Percentiles rank a stretch among this genome's conserved stretches.
Conservation (phyloP, 2,113 vertebrate species). For the Siniperca knerii region DNA sequence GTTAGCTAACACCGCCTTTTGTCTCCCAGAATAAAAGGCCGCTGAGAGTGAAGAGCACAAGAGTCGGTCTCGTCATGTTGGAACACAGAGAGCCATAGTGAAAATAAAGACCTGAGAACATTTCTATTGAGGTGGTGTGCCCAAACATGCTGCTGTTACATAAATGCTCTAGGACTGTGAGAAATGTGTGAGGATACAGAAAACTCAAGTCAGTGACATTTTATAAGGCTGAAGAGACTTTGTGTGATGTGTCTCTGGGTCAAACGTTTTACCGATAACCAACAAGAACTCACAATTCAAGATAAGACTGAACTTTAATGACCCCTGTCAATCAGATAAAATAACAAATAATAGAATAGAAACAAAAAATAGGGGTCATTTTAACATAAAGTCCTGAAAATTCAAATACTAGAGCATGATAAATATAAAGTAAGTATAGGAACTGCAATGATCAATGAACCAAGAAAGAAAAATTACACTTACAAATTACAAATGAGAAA, state of each 20-base stretch:
- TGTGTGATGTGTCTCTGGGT: neutral
- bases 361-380: neutral
- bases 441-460: too few relatives aligned
- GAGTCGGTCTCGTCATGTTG: slow-evolving; percentile 49
- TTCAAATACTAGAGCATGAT: neutral
- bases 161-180: neutral
- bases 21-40: slow-evolving; percentile 51
- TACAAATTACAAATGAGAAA: too few relatives aligned
- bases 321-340: neutral
- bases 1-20: slow-evolving; percentile 51
- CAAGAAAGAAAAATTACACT: neutral
- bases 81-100: slow-evolving; percentile 49
- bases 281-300: neutral
- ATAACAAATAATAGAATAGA: neutral
- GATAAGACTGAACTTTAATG: neutral
- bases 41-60: slow-evolving; percentile 56
- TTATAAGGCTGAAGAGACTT: neutral
- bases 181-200: neutral
- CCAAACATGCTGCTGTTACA: slow-evolving; percentile 36
- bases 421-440: neutral
- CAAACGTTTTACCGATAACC: neutral
- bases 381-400: neutral
- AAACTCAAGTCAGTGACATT: neutral
- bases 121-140: neutral
- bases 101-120: slow-evolving; percentile 15